Evolutionary conservation across 2,113 vertebrate species (phyloP).

Genomic region (Pseudonaja textilis): DNA sequence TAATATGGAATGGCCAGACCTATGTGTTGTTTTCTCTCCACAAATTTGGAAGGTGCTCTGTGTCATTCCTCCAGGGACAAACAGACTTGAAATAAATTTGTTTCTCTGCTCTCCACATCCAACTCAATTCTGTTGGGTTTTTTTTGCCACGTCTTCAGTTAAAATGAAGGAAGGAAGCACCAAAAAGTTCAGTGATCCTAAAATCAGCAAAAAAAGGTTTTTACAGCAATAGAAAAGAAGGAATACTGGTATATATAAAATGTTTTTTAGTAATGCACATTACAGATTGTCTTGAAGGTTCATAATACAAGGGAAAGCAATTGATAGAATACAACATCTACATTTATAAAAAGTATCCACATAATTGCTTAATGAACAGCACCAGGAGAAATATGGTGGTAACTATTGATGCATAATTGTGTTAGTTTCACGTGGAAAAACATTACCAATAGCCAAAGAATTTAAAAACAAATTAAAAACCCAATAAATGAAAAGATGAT

Average conservation of each 20-base stretch:
- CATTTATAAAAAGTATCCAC: neutral
- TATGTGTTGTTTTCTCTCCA: neutral
- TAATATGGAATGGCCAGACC: neutral
- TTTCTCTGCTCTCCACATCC: neutral
- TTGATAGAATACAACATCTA: neutral
- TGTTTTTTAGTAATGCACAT: too few relatives aligned
- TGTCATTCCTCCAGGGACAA: neutral
- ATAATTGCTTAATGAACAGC: neutral
- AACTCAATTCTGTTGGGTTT: neutral
- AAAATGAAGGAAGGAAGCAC: conserved; percentile 12
- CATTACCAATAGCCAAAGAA: neutral
- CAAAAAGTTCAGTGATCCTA: neutral
- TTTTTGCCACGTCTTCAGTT: conserved; percentile 31
- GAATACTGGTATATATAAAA: neutral
- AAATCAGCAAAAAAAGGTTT: neutral
- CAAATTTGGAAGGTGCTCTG: neutral
- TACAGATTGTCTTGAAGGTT: neutral
- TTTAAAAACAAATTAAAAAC: neutral
- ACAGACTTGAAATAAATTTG: neutral
- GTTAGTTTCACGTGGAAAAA: neutral
- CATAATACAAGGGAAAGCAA: neutral
- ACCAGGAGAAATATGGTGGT: neutral
- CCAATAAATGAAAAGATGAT: neutral
- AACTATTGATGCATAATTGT: neutral
- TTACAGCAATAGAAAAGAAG: neutral